phyloP scores from a whole-genome alignment of 2,797 vertebrate species.

The Halcyon smyrnensis region DNA sequence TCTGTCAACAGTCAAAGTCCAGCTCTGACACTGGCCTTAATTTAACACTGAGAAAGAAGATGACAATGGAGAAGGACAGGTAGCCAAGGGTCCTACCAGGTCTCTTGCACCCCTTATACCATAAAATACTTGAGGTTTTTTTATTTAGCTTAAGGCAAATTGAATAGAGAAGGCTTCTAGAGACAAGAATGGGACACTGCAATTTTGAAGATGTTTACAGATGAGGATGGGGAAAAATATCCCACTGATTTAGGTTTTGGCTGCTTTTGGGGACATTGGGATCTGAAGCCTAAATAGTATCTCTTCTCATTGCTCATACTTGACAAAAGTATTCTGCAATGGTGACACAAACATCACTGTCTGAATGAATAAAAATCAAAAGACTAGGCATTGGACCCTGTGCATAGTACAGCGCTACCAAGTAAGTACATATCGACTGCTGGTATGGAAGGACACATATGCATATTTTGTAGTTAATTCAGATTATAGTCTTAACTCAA shows the following conservation, averaged over 20 bases:
- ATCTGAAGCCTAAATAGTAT: background rate
- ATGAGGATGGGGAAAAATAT: background rate
- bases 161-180: background rate
- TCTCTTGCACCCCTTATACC: background rate
- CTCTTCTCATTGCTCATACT: background rate
- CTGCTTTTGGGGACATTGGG: background rate
- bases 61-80: background rate
- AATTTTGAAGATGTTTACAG: background rate
- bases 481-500: background rate
- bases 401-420: background rate
- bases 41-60: background rate
- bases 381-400: background rate
- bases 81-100: background rate
- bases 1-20: background rate
- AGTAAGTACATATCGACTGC: background rate
- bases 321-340: background rate
- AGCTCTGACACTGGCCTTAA: background rate
- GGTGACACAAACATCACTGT: background rate
- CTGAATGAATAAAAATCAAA: background rate
- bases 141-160: background rate
- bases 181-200: background rate
- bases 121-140: background rate
- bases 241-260: background rate
- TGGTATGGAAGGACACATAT: background rate
- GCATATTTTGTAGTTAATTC: background rate